Evolutionary conservation across 2,797 vertebrate species (phyloP), one percentile per base, ranked within the genome.

Genomic region (Pempheris klunzingeri): DNA sequence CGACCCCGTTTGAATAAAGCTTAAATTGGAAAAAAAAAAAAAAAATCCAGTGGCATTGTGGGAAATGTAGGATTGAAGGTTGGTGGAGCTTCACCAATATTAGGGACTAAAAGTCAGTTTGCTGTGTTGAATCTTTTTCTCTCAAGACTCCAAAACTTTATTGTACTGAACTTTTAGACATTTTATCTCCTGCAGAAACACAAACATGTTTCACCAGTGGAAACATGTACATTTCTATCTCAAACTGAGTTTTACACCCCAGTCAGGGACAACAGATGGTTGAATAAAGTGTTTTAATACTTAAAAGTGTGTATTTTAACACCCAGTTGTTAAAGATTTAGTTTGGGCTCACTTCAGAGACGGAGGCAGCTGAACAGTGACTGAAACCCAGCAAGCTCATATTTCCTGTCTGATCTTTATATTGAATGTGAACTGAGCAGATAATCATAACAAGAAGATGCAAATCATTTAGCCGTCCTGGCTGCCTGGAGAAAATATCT

Each of bases 371-470:
- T 46, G 50, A 24, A 17, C 22, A 6, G 24, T 4, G 52, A 61
- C 61, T 14, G 28, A 46, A 47, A 47, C 39, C 7, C 11, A 52
- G 7, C 36, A 7, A 38, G 20, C 24, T 53, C 30, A 57, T 8
- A 9, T 30, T 77, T 77, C 63, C 57, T 57, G 28, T 60, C 18
- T 62, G 55, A 34, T 15, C 30, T 28, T 46, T 14, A 20, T 10
- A 2, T 3, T 61, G 49, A 68, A 53, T 13, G 5, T 61, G 30
- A 64, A 24, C 61, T 34, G 49, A 68, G 28, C 71, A 63, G 43
- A 74, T 52, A 63, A 62, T 2, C 38, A 41, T 32, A 11, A 36
- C 17, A 38, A 26, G 32, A 50, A 12, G 10, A 55, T 1, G 13
- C 22, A 32, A 47, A 61, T 28, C 15, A 22, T 57, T 26, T 53